Evolutionary conservation across 2,113 vertebrate species (phyloP), one percentile per base, ranked within the genome.

Genomic region (Guaruba guarouba): DNA sequence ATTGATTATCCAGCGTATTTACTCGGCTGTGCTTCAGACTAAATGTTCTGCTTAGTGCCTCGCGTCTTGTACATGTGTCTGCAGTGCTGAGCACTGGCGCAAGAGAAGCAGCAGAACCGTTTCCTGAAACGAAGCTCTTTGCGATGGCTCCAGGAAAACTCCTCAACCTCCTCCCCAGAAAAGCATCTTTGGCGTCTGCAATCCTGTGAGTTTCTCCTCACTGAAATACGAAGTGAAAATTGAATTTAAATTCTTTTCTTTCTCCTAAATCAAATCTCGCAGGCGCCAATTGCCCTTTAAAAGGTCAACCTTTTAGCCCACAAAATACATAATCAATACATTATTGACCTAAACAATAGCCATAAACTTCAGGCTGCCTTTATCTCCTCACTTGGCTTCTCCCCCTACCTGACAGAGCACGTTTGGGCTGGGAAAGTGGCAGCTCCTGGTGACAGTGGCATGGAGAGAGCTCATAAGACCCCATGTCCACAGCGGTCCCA

Each of bases 291-390:
- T 94, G 85, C 75, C 85, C 90, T 88, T 95, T 87, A 41, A 77
- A 92, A 91, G 84, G 83, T 75, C 91, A 69, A 17, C 49, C 74
- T 94, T 82, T 84, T 51, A 86, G 64, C 77, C 80, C 73, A n/a
- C 91, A 70, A 79, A 84, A 80, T 67, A 46, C 3, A 9, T 79
- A 44, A 94, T 93, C 70, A 0, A 79, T 93, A 59, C 27, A 4
- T 85, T 85, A 91, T 92, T 95, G 89, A 88, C 88, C 80, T 57
- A 44, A 94, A 52, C 82, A 76, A 43, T 35, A 52, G 54, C 62
- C 66, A 79, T 71, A 27, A 88, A 61, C 70, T 76, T 52, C 23
- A 73, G 44, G 13, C 37, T 24, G 43, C 69, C 76, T 86, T 88
- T 27, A 17, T 51, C 76, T 93, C 76, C 66, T 64, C 2, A 0